These are phyloP conservation scores for Asbolus verrucosus DNA, from an alignment of 1,140 invertebrate genomes.

Conservation along the genomic window DNA sequence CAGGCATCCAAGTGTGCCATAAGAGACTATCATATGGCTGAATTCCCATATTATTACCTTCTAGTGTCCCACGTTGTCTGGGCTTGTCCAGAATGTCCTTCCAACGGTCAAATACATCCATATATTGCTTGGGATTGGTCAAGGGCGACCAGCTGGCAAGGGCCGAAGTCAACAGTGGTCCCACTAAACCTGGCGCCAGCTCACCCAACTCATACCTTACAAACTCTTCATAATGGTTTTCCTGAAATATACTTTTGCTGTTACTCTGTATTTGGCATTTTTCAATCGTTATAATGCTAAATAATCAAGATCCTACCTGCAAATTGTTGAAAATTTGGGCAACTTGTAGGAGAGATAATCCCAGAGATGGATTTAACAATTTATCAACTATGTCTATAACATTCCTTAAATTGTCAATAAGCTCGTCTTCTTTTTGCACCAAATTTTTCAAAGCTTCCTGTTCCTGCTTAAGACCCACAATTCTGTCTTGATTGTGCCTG, in stretches of 20 bases:
- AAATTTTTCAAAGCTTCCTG: conserved; percentile 77
- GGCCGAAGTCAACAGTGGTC: conserved; percentile 75
- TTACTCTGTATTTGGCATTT: too few relatives aligned
- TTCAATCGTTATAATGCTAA: too few relatives aligned
- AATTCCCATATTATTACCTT: conserved; percentile 69
- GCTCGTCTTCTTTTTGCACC: conserved; percentile 79
- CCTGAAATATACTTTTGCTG: too few relatives aligned
- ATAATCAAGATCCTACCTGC: conserved; percentile 72
- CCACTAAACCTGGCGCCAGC: conserved; percentile 75
- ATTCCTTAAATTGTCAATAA: conserved; percentile 80
- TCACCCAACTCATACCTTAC: conserved; percentile 73
- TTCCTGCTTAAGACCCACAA: conserved; percentile 85
- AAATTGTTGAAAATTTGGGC: conserved; percentile 80
- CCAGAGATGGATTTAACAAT: conserved; percentile 70
- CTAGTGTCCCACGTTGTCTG: conserved; percentile 62
- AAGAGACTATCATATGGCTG: conserved; percentile 85
- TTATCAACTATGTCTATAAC: conserved; percentile 79
- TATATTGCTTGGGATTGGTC: conserved; percentile 71
- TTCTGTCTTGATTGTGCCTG: conserved; percentile 80
- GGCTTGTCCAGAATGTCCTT: conserved; percentile 72
- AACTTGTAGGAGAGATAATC: conserved; percentile 78
- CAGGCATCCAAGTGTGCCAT: conserved; percentile 93
- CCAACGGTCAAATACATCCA: conserved; percentile 81
- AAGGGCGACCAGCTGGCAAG: conserved; percentile 83
- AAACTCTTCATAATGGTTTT: conserved; percentile 71